Percentiles rank a stretch among this genome's conserved stretches.
Conservation (phyloP, 2,888 invertebrate genomes). For the Dasysyrphus albostriatus region DNA sequence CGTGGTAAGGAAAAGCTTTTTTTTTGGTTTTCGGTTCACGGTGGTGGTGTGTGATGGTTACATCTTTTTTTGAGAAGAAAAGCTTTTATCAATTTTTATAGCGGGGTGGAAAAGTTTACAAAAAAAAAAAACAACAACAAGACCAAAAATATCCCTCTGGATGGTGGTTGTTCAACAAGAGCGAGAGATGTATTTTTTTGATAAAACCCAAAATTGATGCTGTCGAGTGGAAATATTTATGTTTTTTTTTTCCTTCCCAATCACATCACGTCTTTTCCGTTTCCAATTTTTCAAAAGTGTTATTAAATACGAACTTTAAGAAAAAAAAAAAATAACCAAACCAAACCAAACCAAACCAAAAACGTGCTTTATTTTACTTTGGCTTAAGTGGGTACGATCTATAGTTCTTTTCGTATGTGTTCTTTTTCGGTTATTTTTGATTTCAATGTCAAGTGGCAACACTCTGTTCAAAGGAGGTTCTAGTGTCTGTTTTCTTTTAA, state of each 20-base stretch:
- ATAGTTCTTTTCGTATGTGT: neutral
- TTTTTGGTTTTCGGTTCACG: neutral
- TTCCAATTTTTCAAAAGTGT: conserved; percentile 46
- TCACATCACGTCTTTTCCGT: conserved; percentile 27
- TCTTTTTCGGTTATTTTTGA: conserved; percentile 24
- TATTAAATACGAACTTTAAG: conserved; percentile 22
- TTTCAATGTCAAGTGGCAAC: conserved; percentile 70
- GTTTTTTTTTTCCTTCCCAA: conserved; percentile 54
- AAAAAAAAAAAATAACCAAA: neutral
- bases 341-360: neutral
- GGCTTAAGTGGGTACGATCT: neutral
- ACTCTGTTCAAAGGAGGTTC: conserved; percentile 36
- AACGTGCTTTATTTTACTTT: neutral
- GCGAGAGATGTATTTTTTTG: conserved; percentile 51
- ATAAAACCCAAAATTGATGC: conserved; percentile 52
- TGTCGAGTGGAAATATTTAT: conserved; percentile 55
- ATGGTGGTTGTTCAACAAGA: too few species aligned
- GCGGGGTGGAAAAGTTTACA: conserved; percentile 44
- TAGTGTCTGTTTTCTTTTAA: conserved; percentile 19
- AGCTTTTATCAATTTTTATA: conserved; percentile 47
- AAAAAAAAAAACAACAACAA: conserved; percentile 30
- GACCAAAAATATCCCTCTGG: conserved; percentile 17
- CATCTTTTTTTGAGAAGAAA: conserved; percentile 30
- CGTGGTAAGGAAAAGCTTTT: conserved; percentile 39
- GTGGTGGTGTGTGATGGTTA: neutral